Base-by-base conservation (phyloP, 2,113 vertebrate genomes). In the Machaerirhynchus nigripectus region DNA sequence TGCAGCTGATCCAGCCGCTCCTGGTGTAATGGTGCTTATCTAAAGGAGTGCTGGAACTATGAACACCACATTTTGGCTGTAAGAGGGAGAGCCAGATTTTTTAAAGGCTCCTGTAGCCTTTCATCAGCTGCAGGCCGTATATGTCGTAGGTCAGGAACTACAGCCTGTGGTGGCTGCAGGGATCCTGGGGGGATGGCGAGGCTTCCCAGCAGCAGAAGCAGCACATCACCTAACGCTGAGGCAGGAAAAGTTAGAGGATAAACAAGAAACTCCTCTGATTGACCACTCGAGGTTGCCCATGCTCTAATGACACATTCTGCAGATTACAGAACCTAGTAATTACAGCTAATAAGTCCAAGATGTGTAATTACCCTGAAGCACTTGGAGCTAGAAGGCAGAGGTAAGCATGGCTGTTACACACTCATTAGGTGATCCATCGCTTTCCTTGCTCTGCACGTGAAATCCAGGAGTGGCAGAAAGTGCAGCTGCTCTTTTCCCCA, bases 331-430 rank as follows among this genome's bases (percentile, higher is more conserved):
- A 60, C 26, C 60, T 10, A 33, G 47, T 90, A 96, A 97, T 96
- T 97, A 97, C n/a, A 90, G 55, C 83, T 96, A 93, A 68, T 89
- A 90, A 92, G 82, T 76, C 89, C 89, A 90, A 82, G 94, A 74
- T 47, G 40, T 64, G 61, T 90, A 91, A 96, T 96, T 95, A 94
- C 79, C 69, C 84, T 37, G 50, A 28, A 89, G 63, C 59, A n/a
- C 67, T 94, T 59, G 13, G 78, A 80, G 39, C 60, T 86, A 6
- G 67, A 55, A 92, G 70, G 65, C 87, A 93, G 84, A 84, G 80
- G 55, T 26, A 31, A 70, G 46, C 30, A 9, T 1, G 78, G 89
- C 39, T 2, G 26, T 77, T 90, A 31, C 39, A 61, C 35, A 10
- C 79, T 70, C 1, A 0, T 88, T 39, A 59, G 59, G 56, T 65